phyloP scores from a whole-genome alignment of 2,797 vertebrate genomes.

The Sebastiscus tertius region DNA sequence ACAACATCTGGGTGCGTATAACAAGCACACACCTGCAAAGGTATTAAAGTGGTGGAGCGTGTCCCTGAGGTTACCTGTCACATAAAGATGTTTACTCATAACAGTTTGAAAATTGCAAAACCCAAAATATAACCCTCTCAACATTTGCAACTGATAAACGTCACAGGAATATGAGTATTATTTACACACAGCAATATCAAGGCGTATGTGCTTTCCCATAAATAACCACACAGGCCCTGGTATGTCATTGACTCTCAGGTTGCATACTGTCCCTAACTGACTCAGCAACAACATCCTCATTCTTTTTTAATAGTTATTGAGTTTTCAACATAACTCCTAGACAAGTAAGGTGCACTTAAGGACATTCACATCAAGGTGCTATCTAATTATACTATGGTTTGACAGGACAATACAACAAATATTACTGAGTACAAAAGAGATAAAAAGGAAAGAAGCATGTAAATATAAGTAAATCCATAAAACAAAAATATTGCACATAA shows the following conservation, averaged over 20 bases:
- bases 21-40: background rate
- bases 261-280: background rate
- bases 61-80: background rate
- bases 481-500: too few species aligned
- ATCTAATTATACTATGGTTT: too few species aligned
- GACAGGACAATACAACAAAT: too few species aligned
- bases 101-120: background rate
- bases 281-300: background rate
- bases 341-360: too few species aligned
- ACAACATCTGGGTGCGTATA: background rate
- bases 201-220: background rate
- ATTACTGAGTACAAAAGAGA: too few species aligned
- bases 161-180: background rate
- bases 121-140: background rate
- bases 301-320: too few species aligned
- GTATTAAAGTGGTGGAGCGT: background rate
- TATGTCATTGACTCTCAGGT: background rate
- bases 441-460: too few species aligned
- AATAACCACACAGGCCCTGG: background rate
- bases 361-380: too few species aligned
- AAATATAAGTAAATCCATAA: too few species aligned
- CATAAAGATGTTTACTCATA: background rate
- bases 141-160: background rate
- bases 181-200: background rate
- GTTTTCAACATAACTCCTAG: too few species aligned